Percentiles rank a stretch among this genome's conserved stretches.
phyloP scores from a whole-genome alignment of 2,113 vertebrate genomes.

The Scartelaos histophorus region DNA sequence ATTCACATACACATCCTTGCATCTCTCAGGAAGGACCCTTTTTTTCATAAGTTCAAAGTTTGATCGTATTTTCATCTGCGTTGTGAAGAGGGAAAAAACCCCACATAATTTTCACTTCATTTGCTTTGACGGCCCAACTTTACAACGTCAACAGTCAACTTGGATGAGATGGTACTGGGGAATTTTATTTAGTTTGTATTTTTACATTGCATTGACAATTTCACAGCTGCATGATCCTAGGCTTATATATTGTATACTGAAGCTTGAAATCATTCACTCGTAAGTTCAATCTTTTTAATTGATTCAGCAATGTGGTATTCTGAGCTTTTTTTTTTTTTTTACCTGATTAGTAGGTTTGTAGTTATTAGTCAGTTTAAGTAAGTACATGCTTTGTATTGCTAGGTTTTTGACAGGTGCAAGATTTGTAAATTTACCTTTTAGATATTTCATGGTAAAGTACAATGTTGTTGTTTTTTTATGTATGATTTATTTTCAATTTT shows the following conservation, averaged over 20 bases:
- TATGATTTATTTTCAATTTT: too few relatives aligned
- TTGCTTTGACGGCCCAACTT: slow-evolving; percentile 43
- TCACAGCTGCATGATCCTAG: neutral
- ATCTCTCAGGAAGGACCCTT: slow-evolving; percentile 38
- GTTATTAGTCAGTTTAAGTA: too few relatives aligned
- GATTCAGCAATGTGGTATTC: too few relatives aligned
- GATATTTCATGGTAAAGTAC: too few relatives aligned
- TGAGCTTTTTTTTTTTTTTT: too few relatives aligned
- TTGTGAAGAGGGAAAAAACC: slow-evolving; percentile 42
- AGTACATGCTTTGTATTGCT: too few relatives aligned
- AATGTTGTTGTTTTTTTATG: too few relatives aligned
- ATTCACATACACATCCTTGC: slow-evolving; percentile 3
- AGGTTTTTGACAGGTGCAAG: too few relatives aligned
- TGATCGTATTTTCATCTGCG: slow-evolving; percentile 51
- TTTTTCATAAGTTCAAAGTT: slow-evolving; percentile 61
- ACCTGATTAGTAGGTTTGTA: too few relatives aligned
- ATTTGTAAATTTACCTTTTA: too few relatives aligned
- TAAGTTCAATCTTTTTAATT: too few relatives aligned
- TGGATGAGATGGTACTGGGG: slow-evolving; percentile 13
- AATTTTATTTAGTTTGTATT: neutral
- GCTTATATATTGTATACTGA: neutral
- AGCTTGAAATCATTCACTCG: neutral
- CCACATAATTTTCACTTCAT: slow-evolving; percentile 36
- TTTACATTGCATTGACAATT: slow-evolving; percentile 8
- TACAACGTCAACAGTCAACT: slow-evolving; percentile 24